Evolutionary conservation across 1,140 invertebrate genomes (phyloP), one percentile per base, ranked within the genome.

Genomic region (Holcopasites calliopsidis): DNA sequence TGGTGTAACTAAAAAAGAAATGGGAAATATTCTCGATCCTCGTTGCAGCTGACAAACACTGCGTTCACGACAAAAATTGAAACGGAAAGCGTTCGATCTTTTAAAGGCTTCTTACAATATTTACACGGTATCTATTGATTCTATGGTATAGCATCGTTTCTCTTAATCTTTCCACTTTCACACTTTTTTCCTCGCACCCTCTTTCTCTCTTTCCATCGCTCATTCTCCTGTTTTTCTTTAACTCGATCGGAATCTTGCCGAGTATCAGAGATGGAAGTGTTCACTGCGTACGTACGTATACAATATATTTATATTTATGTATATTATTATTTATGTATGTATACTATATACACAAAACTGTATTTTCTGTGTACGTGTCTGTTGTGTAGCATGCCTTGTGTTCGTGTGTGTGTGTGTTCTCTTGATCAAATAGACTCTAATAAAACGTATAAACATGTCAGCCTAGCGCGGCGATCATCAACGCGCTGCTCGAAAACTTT

Each of bases 51-150:
- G 40, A 47, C 58, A 21, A 38, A 31, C 47, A 57, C 3, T 52
- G 58, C 70, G 70, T n/a, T 23, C 18, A 61, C 23, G 21, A 16
- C 62, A 33, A 2, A 47, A 33, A 49, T 47, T 18, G 18, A 26
- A 65, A 65, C 49, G 23, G 33, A 33, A 75, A 28, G 52, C 13
- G 55, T 16, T 38, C 50, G 40, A 28, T 31, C 16, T 44, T 74
- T 81, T 74, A 72, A 85, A 85, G 77, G 71, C 72, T 84, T 87
- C 82, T 85, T 89, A 88, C 86, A 89, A 52, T 88, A 89, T 89
- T 83, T 89, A 88, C 87, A 88, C 75, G 73, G 80, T 66, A 55
- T 70, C 75, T 70, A 77, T 65, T 52, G 64, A 69, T 57, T 54
- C 60, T 50, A 76, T 65, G 38, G 60, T 55, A 49, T 31, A 71